Evolutionary conservation across 2,797 vertebrate genomes (phyloP), one percentile per base, ranked within the genome.

Genomic region (Rhabdomys pumilio): DNA sequence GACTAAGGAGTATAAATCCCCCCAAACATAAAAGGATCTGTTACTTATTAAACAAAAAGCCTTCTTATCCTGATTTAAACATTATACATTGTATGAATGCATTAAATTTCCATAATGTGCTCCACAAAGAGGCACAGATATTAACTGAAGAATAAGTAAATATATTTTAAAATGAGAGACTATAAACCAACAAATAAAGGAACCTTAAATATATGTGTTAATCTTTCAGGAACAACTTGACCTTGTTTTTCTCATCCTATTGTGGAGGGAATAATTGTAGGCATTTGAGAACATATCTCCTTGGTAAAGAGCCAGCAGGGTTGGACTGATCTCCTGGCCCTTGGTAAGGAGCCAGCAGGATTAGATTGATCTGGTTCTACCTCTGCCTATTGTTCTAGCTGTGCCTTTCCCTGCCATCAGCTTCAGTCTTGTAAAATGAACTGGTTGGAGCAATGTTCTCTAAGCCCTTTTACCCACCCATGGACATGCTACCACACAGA

Each of bases 201-300:
- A 4, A 63, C 76, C 13, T 53, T 81, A 84, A 59, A 69, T n/a
- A 24, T 29, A 89, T n/a, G 20, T n/a, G 1, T 19, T 88, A 75
- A 88, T 59, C 63, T 75, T 63, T 29, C 83, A 72, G 44, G 55
- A 72, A 90, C 59, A 91, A 91, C 72, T 61, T 79, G 83, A 14
- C 57, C 90, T 82, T 95, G 19, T 59, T 83, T 83, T 38, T 86
- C 31, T 93, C 61, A 91, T 90, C 22, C 55, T 82, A 77, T 24
- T 72, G 84, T 77, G 1, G 0, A 10, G 69, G 19, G 47, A 47
- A 80, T n/a, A 15, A 15, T 3, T 41, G 20, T 69, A 65, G n/a
- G 7, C 55, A 61, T 10, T 38, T 41, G 41, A 50, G 53, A 88
- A 6, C 20, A 5, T 11, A 38, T 59, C 20, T 90, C 17, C 44